Conservation (phyloP, 1,140 invertebrate species). For the Chlorops oryzae region DNA sequence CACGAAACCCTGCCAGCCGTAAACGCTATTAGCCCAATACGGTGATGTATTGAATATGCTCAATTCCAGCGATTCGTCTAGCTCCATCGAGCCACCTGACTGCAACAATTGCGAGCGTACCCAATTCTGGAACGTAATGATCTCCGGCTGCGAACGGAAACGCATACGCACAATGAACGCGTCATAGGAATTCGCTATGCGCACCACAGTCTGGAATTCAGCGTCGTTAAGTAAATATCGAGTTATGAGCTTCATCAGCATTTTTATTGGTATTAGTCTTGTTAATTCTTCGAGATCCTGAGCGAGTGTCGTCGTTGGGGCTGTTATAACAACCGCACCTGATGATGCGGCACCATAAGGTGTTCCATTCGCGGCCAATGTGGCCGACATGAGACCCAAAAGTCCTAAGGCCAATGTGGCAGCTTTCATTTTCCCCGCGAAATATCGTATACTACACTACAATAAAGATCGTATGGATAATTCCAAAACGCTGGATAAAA, state of each 20-base stretch:
- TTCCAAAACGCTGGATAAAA: too few relatives aligned
- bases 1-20: conserved; percentile 37
- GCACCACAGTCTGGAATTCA: conserved; percentile 35
- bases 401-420: too few relatives aligned
- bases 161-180: conserved; percentile 24
- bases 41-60: conserved; percentile 30
- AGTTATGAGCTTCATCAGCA: conserved; percentile 26
- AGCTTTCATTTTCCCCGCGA: too few relatives aligned
- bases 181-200: conserved; percentile 31
- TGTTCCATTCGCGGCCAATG: not conserved
- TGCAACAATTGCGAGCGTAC: conserved; percentile 27
- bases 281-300: conserved; percentile 34
- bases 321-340: not conserved
- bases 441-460: too few relatives aligned
- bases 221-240: conserved; percentile 39
- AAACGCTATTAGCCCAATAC: conserved; percentile 33
- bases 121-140: conserved; percentile 30
- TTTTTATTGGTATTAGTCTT: conserved; percentile 28
- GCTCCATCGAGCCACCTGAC: conserved; percentile 24
- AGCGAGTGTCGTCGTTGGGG: conserved; percentile 22
- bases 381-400: too few relatives aligned
- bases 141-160: conserved; percentile 32
- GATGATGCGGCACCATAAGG: not conserved
- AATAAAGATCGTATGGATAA: too few relatives aligned
- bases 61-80: conserved; percentile 29